Conservation (phyloP, 2,797 vertebrate species). For the Chelonia mydas region DNA sequence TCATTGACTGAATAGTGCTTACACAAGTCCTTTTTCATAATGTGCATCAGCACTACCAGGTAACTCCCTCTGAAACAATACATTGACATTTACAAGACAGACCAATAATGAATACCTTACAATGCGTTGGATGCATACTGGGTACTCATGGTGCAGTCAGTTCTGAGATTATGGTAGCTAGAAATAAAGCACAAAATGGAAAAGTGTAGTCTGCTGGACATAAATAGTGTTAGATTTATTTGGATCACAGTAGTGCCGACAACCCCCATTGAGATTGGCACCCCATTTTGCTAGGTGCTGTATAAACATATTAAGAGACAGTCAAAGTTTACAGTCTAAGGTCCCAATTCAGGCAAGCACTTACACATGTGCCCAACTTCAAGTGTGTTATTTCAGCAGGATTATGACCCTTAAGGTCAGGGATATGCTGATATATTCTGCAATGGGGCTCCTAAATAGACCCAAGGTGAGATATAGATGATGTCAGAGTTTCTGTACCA, state of each 20-base stretch:
- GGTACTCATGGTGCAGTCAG: not conserved
- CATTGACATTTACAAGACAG: not conserved
- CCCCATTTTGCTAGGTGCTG: not conserved
- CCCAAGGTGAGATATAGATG: not conserved
- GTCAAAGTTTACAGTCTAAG: not conserved
- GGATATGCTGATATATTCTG: not conserved
- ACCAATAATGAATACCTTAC: not conserved
- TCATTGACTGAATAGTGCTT: not conserved
- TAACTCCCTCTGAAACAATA: constrained; percentile 25
- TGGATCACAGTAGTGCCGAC: not conserved
- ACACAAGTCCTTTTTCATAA: not conserved
- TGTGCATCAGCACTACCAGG: constrained; percentile 35
- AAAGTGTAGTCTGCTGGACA: not conserved
- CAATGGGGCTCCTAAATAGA: not conserved
- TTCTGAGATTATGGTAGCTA: not conserved
- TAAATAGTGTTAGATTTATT: not conserved
- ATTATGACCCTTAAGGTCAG: not conserved
- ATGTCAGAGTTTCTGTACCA: not conserved
- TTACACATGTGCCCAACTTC: not conserved
- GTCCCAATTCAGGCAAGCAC: not conserved
- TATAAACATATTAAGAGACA: not conserved
- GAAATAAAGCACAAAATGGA: not conserved
- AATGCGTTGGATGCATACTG: rapidly evolving
- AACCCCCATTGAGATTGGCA: not conserved
- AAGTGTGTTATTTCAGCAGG: not conserved